Evolutionary conservation across 2,797 vertebrate genomes (phyloP), one percentile per base, ranked within the genome.

Genomic region (Darevskia mixta): DNA sequence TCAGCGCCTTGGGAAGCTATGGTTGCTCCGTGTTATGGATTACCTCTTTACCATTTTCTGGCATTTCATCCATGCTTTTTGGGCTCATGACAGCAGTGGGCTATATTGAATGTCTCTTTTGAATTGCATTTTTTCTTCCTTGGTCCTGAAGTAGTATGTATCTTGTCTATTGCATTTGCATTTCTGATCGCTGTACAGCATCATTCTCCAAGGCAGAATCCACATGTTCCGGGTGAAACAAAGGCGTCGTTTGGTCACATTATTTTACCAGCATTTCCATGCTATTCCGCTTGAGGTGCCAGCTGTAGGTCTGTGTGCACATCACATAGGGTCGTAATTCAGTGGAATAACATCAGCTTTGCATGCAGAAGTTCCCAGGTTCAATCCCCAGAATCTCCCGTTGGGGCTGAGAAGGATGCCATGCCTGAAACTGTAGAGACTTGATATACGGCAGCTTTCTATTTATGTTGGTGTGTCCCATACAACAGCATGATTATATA

Each of bases 41-140:
- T 82, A 73, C 66, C 20, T 20, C 23, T 4, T 64, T 86, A 1
- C 27, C 18, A 17, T 88, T 78, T 3, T 27, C 83, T 61, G 69
- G n/a, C 8, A 17, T 75, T 89, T 91, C 81, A 90, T 25, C 29
- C 80, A 20, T 61, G 89, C 85, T 4, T 61, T 61, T 88, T 58
- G 82, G 45, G 23, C 5, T 87, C 25, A 0, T 29, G 49, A 7
- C 1, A 27, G 9, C 23, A 87, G 9, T 41, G 15, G 23, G 2
- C 7, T 80, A 1, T 5, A 76, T 55, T 55, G 49, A 55, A 55
- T 15, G 49, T 4, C 49, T 55, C 49, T 49, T 49, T 49, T 49
- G 49, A 49, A 3, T 49, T 49, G 49, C 49, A 49, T 15, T 15
- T 49, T 49, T 49, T 15, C 49, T 49, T 49, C 49, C 49, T 49